Percentiles rank a stretch among this genome's conserved stretches.
Evolutionary conservation across 1,140 invertebrate genomes (phyloP).

Genomic region (Ctenoplectra terminalis): DNA sequence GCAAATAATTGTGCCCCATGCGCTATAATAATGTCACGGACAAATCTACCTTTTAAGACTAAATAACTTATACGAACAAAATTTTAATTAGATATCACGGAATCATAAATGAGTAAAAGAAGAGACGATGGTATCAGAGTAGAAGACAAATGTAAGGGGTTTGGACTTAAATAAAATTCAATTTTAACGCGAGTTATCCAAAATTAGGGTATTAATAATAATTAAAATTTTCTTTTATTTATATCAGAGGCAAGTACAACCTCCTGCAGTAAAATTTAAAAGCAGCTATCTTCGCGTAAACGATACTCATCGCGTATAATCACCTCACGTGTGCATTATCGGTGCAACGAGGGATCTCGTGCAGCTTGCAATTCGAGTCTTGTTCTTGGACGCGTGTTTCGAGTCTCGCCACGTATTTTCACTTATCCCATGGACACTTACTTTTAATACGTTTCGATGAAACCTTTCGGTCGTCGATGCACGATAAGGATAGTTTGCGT

Average conservation of each 20-base stretch:
- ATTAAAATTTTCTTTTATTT: not conserved
- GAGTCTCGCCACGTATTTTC: slow-evolving; percentile 15
- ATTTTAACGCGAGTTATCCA: too few species aligned
- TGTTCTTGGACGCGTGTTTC: not conserved
- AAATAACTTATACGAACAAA: too few species aligned
- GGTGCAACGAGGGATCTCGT: not conserved
- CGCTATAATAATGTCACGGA: too few species aligned
- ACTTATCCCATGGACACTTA: not conserved
- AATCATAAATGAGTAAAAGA: too few species aligned
- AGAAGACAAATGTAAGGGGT: too few species aligned
- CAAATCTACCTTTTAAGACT: not conserved
- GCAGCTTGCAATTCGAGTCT: not conserved
- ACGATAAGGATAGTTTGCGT: slow-evolving; percentile 28
- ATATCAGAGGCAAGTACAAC: not conserved
- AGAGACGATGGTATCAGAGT: too few species aligned
- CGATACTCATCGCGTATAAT: not conserved
- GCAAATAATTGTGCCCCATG: slow-evolving; percentile 17
- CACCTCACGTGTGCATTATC: not conserved
- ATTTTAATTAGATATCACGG: too few species aligned
- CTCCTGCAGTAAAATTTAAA: not conserved
- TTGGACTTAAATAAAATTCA: too few species aligned
- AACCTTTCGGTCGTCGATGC: slow-evolving; percentile 1
- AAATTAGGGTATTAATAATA: too few species aligned
- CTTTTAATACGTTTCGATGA: not conserved
- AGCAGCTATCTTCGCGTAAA: not conserved